phyloP scores from a whole-genome alignment of 2,888 invertebrate species.

The Helobdella robusta region DNA sequence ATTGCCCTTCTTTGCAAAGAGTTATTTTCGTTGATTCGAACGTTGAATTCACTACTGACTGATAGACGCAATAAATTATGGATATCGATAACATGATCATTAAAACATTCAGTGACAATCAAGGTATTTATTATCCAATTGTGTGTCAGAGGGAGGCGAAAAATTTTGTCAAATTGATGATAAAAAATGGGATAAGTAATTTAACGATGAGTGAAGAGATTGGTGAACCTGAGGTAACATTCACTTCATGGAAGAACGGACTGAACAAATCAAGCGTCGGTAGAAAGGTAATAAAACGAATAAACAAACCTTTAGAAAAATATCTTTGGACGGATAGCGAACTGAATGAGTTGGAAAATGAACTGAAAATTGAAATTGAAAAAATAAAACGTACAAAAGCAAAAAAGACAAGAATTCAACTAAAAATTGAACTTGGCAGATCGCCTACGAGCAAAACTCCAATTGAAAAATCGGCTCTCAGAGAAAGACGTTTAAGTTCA shows the following conservation, averaged over 20 bases:
- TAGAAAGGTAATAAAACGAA: constrained; percentile 17
- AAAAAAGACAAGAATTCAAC: not conserved
- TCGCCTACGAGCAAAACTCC: not conserved
- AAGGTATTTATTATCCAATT: constrained; percentile 12
- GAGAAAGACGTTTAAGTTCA: not conserved
- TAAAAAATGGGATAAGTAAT: constrained; percentile 12
- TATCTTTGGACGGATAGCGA: constrained; percentile 21
- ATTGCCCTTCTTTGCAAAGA: too few relatives aligned
- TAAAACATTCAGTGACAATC: constrained; percentile 12
- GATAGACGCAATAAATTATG: too few relatives aligned
- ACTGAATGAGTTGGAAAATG: constrained; percentile 11
- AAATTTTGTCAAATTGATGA: constrained; percentile 9
- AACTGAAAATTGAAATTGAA: constrained; percentile 11
- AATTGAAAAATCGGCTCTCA: not conserved
- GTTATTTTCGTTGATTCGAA: too few relatives aligned
- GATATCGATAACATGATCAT: constrained; percentile 17
- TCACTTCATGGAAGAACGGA: constrained; percentile 20
- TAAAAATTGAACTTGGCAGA: constrained; percentile 3
- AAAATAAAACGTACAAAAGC: constrained; percentile 8
- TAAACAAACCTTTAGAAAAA: constrained; percentile 20
- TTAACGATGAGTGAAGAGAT: constrained; percentile 9
- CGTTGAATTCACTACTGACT: too few relatives aligned
- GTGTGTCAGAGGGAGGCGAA: constrained; percentile 18
- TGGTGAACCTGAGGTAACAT: constrained; percentile 11
- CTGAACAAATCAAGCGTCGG: constrained; percentile 10